These are phyloP conservation scores for Cryptops parisi DNA, from an alignment of 2,888 invertebrate genomes.

Conservation along the genomic window DNA sequence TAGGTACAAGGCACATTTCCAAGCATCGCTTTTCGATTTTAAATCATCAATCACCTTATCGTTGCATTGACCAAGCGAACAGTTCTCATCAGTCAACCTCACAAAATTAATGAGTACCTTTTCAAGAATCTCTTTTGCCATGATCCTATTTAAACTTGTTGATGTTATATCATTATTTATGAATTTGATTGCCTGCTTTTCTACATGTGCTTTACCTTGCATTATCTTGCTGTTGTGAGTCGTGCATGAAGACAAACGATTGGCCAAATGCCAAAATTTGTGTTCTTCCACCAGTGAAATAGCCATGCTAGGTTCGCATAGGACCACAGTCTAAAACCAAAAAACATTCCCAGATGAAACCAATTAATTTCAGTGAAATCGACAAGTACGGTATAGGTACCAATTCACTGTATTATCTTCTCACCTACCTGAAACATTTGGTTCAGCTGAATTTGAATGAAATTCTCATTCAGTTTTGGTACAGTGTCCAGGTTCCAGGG, in stretches of 20 bases:
- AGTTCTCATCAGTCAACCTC: neutral
- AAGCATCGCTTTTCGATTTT: neutral
- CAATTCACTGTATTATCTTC: too few species aligned
- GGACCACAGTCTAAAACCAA: too few species aligned
- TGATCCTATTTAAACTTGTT: too few species aligned
- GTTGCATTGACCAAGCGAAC: neutral
- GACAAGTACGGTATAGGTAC: too few species aligned
- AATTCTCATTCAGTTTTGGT: neutral
- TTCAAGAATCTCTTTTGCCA: neutral
- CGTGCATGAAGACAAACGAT: neutral
- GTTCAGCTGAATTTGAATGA: neutral
- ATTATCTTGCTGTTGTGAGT: neutral
- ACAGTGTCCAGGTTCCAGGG: neutral
- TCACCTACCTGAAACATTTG: neutral
- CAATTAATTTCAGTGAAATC: too few species aligned
- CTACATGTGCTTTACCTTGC: neutral
- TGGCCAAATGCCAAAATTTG: neutral
- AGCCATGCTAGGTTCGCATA: too few species aligned
- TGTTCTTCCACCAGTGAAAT: constrained; percentile 3
- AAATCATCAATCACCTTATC: neutral
- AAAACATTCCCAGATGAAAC: too few species aligned
- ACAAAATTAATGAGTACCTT: neutral
- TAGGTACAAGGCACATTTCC: neutral
- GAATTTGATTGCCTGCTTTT: neutral
- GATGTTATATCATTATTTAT: too few species aligned